phyloP scores from a whole-genome alignment of 2,797 vertebrate genomes.

The Leontopithecus rosalia region DNA sequence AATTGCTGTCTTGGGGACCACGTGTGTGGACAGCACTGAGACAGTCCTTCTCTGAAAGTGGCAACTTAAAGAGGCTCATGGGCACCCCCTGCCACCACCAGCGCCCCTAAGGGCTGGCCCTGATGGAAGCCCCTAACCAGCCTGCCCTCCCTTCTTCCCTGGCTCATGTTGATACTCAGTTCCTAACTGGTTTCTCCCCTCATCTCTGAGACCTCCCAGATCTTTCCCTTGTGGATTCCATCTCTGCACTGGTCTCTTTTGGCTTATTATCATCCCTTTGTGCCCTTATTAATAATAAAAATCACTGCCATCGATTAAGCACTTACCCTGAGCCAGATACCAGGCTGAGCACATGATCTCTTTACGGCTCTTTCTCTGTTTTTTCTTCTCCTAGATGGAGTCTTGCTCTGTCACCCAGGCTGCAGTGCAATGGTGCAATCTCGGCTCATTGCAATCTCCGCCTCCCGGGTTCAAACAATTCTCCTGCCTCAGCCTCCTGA shows the following conservation, averaged over 20 bases:
- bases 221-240: not conserved
- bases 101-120: not conserved
- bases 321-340: not conserved
- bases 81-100: not conserved
- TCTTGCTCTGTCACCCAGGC: not conserved
- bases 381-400: not conserved
- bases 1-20: not conserved
- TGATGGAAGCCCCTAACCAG: not conserved
- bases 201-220: not conserved
- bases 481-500: not conserved
- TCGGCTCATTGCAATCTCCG: not conserved
- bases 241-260: not conserved
- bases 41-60: not conserved
- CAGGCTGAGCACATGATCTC: accelerated
- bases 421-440: not conserved
- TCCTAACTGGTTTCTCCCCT: not conserved
- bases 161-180: not conserved
- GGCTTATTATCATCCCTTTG: not conserved
- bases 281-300: not conserved
- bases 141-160: not conserved
- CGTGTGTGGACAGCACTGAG: accelerated
- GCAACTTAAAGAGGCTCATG: not conserved
- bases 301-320: no score
- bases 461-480: not conserved
- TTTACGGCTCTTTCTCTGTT: not conserved